Conservation (phyloP, 2,113 vertebrate genomes). For the Neopipo cinnamomea region DNA sequence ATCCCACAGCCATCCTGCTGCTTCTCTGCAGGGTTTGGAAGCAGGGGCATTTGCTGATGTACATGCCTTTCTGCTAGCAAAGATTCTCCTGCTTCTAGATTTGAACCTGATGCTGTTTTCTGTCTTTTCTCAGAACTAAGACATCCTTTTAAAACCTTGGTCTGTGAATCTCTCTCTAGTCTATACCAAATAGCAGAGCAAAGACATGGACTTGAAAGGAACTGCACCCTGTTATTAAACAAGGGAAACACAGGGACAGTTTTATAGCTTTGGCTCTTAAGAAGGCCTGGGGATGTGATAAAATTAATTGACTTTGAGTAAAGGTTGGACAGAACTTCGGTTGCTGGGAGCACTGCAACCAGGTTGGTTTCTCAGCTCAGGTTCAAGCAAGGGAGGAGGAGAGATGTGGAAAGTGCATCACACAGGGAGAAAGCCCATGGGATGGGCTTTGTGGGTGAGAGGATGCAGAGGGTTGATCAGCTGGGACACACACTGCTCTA, state of each 20-base stretch:
- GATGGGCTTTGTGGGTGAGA: background rate
- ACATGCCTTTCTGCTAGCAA: background rate
- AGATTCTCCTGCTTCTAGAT: background rate
- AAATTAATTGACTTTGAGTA: background rate
- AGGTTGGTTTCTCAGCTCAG: background rate
- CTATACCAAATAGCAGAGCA: background rate
- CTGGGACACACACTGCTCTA: no score
- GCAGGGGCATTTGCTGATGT: no score
- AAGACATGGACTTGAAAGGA: background rate
- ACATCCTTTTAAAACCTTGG: background rate
- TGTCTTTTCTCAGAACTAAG: background rate
- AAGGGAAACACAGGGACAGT: background rate
- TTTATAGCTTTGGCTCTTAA: background rate
- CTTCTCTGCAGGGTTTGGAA: no score
- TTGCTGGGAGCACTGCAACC: background rate
- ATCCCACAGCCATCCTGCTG: no score
- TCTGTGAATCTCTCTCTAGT: no score
- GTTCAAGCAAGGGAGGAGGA: background rate
- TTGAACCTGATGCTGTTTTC: background rate
- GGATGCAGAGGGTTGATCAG: no score
- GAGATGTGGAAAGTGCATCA: background rate
- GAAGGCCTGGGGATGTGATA: background rate
- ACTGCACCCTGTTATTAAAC: background rate
- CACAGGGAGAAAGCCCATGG: background rate
- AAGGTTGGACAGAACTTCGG: background rate